A percentile compares a stretch with the other conserved stretches of the same genome.
Conservation (phyloP, 2,888 invertebrate genomes). For the Drosophila lacicola region DNA sequence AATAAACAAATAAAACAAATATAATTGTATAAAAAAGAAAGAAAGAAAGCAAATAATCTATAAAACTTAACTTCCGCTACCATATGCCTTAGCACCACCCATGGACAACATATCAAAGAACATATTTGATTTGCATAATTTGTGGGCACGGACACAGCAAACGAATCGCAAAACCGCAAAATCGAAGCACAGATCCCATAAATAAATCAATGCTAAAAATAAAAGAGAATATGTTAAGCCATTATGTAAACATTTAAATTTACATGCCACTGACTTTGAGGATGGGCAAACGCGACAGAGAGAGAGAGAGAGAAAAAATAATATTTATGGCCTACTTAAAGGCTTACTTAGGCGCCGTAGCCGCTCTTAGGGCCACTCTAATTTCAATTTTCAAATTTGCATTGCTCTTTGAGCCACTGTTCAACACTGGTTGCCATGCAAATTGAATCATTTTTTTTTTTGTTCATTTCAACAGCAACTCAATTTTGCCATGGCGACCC, state of each 20-base stretch:
- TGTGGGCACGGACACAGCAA: constrained; percentile 32
- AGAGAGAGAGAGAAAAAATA: constrained; percentile 4
- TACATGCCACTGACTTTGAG: constrained; percentile 39
- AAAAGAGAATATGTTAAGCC: constrained; percentile 48
- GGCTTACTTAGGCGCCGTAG: constrained; percentile 49
- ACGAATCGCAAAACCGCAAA: constrained; percentile 14
- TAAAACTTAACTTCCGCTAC: constrained; percentile 1
- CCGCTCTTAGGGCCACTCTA: constrained; percentile 62
- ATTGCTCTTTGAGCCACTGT: constrained; percentile 36
- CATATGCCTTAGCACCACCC: background rate
- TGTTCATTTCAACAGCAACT: constrained; percentile 55
- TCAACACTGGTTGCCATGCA: constrained; percentile 63
- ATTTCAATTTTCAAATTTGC: constrained; percentile 64
- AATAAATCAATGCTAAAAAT: constrained; percentile 59
- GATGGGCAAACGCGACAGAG: background rate
- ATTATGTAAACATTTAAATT: constrained; percentile 59
- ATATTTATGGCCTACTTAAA: constrained; percentile 66
- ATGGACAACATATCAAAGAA: constrained; percentile 41
- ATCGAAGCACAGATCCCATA: constrained; percentile 31
- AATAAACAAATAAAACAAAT: background rate
- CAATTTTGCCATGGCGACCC: constrained; percentile 42
- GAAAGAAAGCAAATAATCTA: background rate
- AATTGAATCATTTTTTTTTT: constrained; percentile 61
- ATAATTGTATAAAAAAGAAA: background rate
- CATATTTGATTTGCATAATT: constrained; percentile 61